Evolutionary conservation across 2,113 vertebrate genomes (phyloP).

Genomic region (Ailuropoda melanoleuca): DNA sequence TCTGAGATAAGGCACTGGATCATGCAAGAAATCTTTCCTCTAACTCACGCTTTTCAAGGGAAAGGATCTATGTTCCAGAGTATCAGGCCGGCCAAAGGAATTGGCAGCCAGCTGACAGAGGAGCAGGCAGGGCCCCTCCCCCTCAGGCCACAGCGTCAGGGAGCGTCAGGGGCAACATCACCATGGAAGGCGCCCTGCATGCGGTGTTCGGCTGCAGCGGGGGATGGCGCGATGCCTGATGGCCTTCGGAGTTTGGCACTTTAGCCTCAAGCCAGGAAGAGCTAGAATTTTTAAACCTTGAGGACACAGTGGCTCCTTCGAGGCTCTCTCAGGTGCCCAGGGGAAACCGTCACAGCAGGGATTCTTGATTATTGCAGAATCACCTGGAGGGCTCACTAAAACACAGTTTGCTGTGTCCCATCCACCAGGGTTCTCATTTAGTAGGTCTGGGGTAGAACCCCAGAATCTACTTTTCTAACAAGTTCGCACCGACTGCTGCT

Average conservation of each 20-base stretch:
- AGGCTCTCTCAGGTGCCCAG: neutral
- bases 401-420: neutral
- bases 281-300: neutral
- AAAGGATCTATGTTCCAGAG: neutral
- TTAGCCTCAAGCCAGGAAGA: neutral
- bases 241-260: neutral
- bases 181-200: accelerated
- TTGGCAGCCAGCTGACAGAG: neutral
- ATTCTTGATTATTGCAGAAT: neutral
- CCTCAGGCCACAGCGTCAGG: neutral
- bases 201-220: accelerated
- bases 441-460: neutral
- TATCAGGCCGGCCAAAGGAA: neutral
- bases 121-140: accelerated
- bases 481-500: neutral
- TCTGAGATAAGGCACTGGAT: neutral
- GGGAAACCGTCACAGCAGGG: neutral
- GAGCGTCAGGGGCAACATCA: accelerated
- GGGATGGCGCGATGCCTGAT: accelerated
- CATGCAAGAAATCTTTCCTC: neutral
- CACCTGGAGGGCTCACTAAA: neutral
- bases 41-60: neutral
- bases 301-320: neutral
- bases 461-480: neutral
- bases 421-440: neutral